These are phyloP conservation scores for Choloepus didactylus DNA, from an alignment of 2,797 vertebrate species.

Conservation along the genomic window DNA sequence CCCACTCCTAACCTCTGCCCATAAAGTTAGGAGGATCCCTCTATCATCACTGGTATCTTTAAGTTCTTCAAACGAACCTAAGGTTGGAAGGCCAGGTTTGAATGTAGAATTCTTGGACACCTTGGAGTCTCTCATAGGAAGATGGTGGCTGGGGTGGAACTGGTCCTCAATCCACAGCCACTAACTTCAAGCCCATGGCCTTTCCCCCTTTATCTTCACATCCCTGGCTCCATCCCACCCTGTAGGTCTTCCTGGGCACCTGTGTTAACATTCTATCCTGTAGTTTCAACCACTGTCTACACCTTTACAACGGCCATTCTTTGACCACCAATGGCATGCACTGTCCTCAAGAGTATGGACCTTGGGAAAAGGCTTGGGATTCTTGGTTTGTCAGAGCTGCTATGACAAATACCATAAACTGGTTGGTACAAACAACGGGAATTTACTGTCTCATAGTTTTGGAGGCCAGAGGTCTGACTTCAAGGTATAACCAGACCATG, in stretches of 20 bases:
- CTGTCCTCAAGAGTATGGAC: not conserved
- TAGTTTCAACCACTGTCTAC: not conserved
- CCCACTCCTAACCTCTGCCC: not conserved
- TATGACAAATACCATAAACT: too few species aligned
- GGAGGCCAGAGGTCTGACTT: too few species aligned
- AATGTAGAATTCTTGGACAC: not conserved
- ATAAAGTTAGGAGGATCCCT: not conserved
- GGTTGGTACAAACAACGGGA: too few species aligned
- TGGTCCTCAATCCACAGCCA: not conserved
- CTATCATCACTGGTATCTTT: not conserved
- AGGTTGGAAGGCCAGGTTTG: not conserved
- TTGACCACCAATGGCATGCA: not conserved
- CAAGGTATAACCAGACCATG: too few species aligned
- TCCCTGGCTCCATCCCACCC: not conserved
- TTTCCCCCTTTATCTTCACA: not conserved
- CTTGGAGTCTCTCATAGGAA: not conserved
- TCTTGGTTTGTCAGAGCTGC: too few species aligned
- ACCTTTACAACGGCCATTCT: not conserved
- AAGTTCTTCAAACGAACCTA: not conserved
- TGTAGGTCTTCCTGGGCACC: not conserved
- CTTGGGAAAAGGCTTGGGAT: not conserved
- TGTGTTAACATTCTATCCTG: not conserved
- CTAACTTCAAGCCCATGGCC: not conserved
- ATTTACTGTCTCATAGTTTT: too few species aligned
- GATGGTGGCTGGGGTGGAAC: not conserved